Conservation (phyloP, 2,113 vertebrate genomes). For the Columba janthina region DNA sequence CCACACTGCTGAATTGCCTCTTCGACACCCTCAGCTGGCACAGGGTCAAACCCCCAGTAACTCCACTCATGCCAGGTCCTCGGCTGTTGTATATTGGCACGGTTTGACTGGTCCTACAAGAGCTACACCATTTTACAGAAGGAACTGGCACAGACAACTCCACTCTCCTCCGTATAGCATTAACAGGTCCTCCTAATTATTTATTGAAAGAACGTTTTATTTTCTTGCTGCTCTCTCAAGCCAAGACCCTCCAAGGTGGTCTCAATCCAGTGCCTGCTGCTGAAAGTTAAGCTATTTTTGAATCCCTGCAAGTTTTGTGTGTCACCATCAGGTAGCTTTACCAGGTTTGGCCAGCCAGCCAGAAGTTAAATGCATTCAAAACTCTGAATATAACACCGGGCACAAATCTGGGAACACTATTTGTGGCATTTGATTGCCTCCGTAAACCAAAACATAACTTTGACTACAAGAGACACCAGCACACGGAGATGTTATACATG, state of each 20-base stretch:
- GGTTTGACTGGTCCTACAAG: not conserved
- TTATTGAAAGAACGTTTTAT: constrained; percentile 48
- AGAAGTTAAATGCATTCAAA: not conserved
- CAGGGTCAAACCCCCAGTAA: not conserved
- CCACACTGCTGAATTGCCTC: not conserved
- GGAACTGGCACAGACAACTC: constrained; percentile 44
- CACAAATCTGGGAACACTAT: not conserved
- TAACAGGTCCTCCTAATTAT: constrained; percentile 52
- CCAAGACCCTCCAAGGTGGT: constrained; percentile 41
- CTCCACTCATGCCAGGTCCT: not conserved
- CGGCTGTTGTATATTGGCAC: not conserved
- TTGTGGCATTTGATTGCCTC: not conserved
- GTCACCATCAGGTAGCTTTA: not conserved
- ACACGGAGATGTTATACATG: not conserved
- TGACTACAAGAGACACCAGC: not conserved
- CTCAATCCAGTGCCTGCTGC: not conserved
- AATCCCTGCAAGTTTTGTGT: not conserved
- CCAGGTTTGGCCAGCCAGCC: not conserved
- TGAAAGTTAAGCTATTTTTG: not conserved
- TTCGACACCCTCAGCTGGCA: not conserved
- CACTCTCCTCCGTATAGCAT: not conserved
- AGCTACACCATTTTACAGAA: constrained; percentile 1
- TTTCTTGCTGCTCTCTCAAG: constrained; percentile 28
- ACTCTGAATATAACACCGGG: not conserved
- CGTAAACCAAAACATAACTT: not conserved